A percentile compares a stretch with the other conserved stretches of the same genome.
These are phyloP conservation scores for Hetaerina titia DNA, from an alignment of 2,888 invertebrate species.

Conservation along the genomic window DNA sequence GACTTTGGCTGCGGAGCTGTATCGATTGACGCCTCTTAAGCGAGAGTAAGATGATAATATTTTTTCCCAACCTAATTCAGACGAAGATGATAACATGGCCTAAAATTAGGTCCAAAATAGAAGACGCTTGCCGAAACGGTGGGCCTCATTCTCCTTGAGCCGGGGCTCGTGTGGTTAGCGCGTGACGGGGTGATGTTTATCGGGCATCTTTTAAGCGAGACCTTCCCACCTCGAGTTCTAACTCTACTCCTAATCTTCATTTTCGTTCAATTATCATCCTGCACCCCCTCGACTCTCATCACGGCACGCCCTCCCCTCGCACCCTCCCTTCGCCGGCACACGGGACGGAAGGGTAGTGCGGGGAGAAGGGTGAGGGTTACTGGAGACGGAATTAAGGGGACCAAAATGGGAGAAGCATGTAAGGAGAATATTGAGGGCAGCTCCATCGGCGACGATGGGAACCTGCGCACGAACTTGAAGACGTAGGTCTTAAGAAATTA, in stretches of 20 bases:
- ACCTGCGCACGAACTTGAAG: background rate
- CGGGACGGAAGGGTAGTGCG: background rate
- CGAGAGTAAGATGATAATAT: constrained; percentile 9
- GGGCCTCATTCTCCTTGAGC: background rate
- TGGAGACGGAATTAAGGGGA: background rate
- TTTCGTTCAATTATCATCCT: constrained; percentile 21
- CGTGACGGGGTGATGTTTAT: background rate
- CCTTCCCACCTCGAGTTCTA: background rate
- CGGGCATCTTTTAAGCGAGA: background rate
- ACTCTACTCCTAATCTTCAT: constrained; percentile 30
- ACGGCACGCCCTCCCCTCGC: background rate
- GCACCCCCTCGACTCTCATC: background rate
- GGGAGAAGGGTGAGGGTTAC: background rate
- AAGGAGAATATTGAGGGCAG: background rate
- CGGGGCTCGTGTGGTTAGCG: constrained; percentile 8
- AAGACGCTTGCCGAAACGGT: background rate
- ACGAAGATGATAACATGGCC: constrained; percentile 1
- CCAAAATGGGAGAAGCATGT: constrained; percentile 1
- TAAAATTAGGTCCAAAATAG: constrained; percentile 2
- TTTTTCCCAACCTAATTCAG: background rate
- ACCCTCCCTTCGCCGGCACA: background rate
- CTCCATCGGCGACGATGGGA: background rate
- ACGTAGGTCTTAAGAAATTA: background rate
- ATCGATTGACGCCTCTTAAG: constrained; percentile 31
- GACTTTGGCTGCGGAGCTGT: background rate